phyloP scores from a whole-genome alignment of 1,140 invertebrate species.

The Paraescarpia echinospica region DNA sequence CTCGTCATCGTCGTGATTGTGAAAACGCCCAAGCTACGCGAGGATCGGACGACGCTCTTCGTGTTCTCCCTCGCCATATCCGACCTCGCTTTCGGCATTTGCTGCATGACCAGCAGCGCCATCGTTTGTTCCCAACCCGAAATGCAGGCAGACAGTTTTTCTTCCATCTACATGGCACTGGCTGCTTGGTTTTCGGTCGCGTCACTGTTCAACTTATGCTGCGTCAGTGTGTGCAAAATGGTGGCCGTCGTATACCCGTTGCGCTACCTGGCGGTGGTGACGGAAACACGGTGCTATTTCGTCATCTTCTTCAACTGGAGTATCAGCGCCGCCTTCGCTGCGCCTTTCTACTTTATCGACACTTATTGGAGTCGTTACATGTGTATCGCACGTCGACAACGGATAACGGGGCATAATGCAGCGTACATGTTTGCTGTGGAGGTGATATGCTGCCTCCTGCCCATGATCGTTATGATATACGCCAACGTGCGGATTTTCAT shows the following conservation, averaged over 20 bases:
- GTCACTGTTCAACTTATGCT: background rate
- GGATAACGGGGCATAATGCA: background rate
- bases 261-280: background rate
- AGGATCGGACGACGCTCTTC: background rate
- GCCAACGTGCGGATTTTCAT: background rate
- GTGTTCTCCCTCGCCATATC: background rate
- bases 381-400: background rate
- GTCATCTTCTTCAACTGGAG: background rate
- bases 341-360: background rate
- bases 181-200: background rate
- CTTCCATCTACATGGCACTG: background rate
- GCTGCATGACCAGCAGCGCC: background rate
- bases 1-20: background rate
- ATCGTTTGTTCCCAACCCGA: background rate
- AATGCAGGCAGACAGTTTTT: background rate
- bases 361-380: background rate
- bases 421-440: background rate
- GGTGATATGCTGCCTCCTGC: background rate
- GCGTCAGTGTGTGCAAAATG: background rate
- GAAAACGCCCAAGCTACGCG: background rate
- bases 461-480: background rate
- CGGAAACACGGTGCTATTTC: background rate
- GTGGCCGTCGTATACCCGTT: background rate
- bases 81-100: background rate
- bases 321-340: background rate